Conservation (phyloP, 2,113 vertebrate species). For the Clupea harengus region DNA sequence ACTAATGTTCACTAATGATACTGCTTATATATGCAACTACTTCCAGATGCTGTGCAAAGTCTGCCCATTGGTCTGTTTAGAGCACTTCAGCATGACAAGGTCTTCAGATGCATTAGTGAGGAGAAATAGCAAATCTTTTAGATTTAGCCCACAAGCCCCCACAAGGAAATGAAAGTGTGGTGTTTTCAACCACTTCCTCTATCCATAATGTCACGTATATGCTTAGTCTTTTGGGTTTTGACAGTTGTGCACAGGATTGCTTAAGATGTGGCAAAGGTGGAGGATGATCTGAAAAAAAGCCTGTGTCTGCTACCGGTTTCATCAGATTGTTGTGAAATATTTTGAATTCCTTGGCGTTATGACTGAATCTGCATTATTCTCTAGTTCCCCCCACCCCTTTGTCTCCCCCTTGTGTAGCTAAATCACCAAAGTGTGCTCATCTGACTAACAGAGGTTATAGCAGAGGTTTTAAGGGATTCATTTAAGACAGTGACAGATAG, state of each 20-base stretch:
- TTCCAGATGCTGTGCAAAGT: too few relatives aligned
- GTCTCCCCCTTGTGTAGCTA: neutral
- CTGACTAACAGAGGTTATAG: too few relatives aligned
- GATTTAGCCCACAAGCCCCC: too few relatives aligned
- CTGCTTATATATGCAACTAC: too few relatives aligned
- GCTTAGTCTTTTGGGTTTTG: neutral
- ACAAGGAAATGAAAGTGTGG: neutral
- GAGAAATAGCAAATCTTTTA: too few relatives aligned
- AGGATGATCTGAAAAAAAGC: neutral
- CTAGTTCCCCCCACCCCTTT: neutral
- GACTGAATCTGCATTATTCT: neutral
- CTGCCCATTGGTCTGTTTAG: too few relatives aligned
- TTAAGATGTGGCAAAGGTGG: neutral
- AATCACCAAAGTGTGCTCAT: too few relatives aligned
- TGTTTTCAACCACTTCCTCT: neutral
- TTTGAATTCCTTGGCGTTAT: neutral
- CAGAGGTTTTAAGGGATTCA: too few relatives aligned
- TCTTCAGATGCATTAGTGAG: too few relatives aligned
- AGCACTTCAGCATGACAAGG: too few relatives aligned
- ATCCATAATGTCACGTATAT: neutral
- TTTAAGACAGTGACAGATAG: too few relatives aligned
- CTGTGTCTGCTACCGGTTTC: neutral
- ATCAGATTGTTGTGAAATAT: neutral
- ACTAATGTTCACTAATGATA: too few relatives aligned
- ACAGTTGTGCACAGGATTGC: neutral